Conservation (phyloP, 2,888 invertebrate species). For the Campoplex capitator region DNA sequence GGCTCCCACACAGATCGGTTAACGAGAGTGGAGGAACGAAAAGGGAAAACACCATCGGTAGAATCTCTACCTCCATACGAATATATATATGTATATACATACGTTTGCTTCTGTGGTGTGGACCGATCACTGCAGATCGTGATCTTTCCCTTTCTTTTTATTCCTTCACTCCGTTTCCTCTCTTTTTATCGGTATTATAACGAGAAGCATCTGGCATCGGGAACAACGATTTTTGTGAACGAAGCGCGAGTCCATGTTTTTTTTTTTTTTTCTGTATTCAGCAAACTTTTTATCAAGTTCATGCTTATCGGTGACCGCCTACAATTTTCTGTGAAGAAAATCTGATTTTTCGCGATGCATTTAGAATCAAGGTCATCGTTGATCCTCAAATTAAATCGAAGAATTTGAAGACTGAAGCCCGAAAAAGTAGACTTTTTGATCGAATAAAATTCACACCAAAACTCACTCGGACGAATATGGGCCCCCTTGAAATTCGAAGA, state of each 20-base stretch:
- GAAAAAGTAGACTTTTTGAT: too few relatives aligned
- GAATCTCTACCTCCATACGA: slow-evolving; percentile 58
- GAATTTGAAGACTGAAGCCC: too few relatives aligned
- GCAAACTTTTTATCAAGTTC: not conserved
- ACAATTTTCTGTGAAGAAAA: too few relatives aligned
- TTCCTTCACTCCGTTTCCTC: slow-evolving; percentile 13
- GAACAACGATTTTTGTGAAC: slow-evolving; percentile 36
- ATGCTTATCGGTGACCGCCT: not conserved
- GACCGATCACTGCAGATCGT: slow-evolving; percentile 62
- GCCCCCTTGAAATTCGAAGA: slow-evolving; percentile 18
- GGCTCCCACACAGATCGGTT: slow-evolving; percentile 65
- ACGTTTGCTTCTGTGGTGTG: not conserved
- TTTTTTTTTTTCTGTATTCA: slow-evolving; percentile 2
- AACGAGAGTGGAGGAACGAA: slow-evolving; percentile 65
- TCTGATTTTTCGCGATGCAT: too few relatives aligned
- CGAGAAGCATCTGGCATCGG: slow-evolving; percentile 59
- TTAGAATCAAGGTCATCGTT: too few relatives aligned
- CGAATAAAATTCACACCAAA: not conserved
- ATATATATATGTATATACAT: too few relatives aligned
- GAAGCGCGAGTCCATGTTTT: too few relatives aligned
- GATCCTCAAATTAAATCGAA: too few relatives aligned
- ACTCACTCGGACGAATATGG: not conserved
- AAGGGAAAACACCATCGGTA: slow-evolving; percentile 64
- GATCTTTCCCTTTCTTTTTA: slow-evolving; percentile 49
- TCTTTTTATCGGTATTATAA: slow-evolving; percentile 45